Conservation (phyloP, 1,140 invertebrate species). For the Matsumurasca onukii region DNA sequence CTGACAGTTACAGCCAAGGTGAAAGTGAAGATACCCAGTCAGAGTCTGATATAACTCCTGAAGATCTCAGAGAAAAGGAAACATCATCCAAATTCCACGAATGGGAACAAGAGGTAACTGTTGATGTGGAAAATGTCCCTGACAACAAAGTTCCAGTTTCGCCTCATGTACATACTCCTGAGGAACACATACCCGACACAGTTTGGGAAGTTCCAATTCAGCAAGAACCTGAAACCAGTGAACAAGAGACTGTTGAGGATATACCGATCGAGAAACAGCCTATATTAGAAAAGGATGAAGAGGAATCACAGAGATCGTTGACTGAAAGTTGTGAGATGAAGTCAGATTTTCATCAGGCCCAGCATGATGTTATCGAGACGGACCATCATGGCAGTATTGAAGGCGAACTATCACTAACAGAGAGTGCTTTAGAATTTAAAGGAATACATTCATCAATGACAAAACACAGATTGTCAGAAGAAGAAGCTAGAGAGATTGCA, state of each 20-base stretch:
- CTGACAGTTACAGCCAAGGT: slow-evolving; percentile 49
- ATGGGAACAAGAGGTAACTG: slow-evolving; percentile 22
- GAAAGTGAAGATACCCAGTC: slow-evolving; percentile 58
- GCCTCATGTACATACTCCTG: slow-evolving; percentile 51
- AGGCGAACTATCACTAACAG: slow-evolving; percentile 31
- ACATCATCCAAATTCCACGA: slow-evolving; percentile 39
- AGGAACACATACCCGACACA: slow-evolving; percentile 59
- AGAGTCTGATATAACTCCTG: slow-evolving; percentile 54
- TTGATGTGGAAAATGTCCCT: not conserved
- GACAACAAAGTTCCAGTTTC: slow-evolving; percentile 28
- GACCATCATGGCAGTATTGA: not conserved
- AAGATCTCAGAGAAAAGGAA: slow-evolving; percentile 48
- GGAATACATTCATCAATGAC: slow-evolving; percentile 13
- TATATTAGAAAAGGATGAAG: slow-evolving; percentile 47
- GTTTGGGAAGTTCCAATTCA: slow-evolving; percentile 64
- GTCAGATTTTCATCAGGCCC: not conserved
- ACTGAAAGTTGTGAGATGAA: slow-evolving; percentile 32
- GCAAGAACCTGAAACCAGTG: slow-evolving; percentile 47
- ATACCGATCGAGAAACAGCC: slow-evolving; percentile 45
- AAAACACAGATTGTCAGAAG: slow-evolving; percentile 42
- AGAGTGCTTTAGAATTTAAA: slow-evolving; percentile 14
- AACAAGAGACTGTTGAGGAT: slow-evolving; percentile 43
- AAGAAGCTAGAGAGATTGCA: slow-evolving; percentile 50
- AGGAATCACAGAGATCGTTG: slow-evolving; percentile 30
- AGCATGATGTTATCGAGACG: not conserved